These are phyloP conservation scores for Ctenosaura bakeri DNA, from an alignment of 2,797 vertebrate species.

Conservation along the genomic window DNA sequence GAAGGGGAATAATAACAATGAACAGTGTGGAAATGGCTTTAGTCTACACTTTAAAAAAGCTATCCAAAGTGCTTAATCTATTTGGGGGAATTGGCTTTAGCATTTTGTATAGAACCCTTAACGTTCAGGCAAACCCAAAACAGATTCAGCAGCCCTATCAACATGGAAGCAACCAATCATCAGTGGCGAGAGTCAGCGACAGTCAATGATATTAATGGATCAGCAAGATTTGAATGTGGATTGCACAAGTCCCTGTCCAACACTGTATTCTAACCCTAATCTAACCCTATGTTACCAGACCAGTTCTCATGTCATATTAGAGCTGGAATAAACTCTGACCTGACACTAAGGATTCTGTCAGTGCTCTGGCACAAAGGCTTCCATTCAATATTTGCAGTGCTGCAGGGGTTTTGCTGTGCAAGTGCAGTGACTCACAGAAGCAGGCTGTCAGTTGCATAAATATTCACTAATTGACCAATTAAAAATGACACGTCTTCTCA, in stretches of 20 bases:
- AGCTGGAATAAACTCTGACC: not conserved
- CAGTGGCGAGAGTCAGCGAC: no score
- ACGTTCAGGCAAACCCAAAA: no score
- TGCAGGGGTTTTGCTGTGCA: not conserved
- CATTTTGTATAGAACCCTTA: not conserved
- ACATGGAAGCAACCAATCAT: no score
- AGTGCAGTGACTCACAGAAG: not conserved
- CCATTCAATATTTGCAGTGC: not conserved
- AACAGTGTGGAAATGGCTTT: no score
- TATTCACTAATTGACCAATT: constrained; percentile 9
- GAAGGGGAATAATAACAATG: no score
- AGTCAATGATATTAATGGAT: not conserved
- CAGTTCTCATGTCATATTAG: not conserved
- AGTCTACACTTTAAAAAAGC: no score
- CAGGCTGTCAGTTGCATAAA: not conserved
- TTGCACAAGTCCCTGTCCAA: not conserved
- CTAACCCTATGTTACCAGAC: not conserved
- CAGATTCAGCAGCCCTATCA: no score
- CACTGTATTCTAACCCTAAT: not conserved
- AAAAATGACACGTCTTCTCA: constrained; percentile 2
- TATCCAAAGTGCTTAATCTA: no score
- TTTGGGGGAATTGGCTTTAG: not conserved
- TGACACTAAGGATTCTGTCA: not conserved
- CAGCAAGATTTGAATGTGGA: not conserved
- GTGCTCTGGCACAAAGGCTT: not conserved